Percentiles rank a stretch among this genome's conserved stretches.
These are phyloP conservation scores for Nymphalis io DNA, from an alignment of 1,140 invertebrate genomes.

Conservation along the genomic window DNA sequence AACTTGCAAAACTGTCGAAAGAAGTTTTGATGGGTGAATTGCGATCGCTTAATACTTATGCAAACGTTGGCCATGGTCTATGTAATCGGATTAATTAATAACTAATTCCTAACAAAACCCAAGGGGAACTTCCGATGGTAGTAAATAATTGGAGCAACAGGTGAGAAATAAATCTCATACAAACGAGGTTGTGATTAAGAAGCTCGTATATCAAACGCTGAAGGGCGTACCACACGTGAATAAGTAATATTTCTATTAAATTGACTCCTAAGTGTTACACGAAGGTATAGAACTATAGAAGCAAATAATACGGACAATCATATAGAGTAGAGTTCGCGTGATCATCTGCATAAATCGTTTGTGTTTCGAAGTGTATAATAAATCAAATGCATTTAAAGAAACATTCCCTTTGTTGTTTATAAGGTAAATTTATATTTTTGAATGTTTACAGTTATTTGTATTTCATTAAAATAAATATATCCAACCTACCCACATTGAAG, in stretches of 20 bases:
- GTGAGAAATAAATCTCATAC: conserved; percentile 68
- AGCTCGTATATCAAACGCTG: conserved; percentile 62
- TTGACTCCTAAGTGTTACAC: conserved; percentile 25
- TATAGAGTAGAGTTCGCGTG: conserved; percentile 28
- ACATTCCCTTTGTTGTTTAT: background rate
- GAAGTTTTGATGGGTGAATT: conserved; percentile 33
- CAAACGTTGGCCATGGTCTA: conserved; percentile 36
- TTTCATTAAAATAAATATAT: too few relatives aligned
- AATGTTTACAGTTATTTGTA: background rate
- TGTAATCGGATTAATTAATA: conserved; percentile 49
- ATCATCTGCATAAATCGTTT: conserved; percentile 30
- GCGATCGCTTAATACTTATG: conserved; percentile 32
- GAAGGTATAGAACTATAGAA: conserved; percentile 17
- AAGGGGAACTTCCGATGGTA: conserved; percentile 60
- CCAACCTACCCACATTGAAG: too few relatives aligned
- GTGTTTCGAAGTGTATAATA: conserved; percentile 33
- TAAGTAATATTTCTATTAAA: conserved; percentile 35
- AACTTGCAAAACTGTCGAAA: conserved; percentile 30
- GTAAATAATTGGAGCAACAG: conserved; percentile 72
- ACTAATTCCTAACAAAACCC: conserved; percentile 39
- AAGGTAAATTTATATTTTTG: background rate
- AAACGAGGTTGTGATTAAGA: conserved; percentile 67
- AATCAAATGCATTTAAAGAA: conserved; percentile 31
- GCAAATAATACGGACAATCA: conserved; percentile 26
- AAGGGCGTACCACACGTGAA: conserved; percentile 39